Evolutionary conservation across 2,797 vertebrate species (phyloP), one percentile per base, ranked within the genome.

Genomic region (Sebastes taczanowskii): DNA sequence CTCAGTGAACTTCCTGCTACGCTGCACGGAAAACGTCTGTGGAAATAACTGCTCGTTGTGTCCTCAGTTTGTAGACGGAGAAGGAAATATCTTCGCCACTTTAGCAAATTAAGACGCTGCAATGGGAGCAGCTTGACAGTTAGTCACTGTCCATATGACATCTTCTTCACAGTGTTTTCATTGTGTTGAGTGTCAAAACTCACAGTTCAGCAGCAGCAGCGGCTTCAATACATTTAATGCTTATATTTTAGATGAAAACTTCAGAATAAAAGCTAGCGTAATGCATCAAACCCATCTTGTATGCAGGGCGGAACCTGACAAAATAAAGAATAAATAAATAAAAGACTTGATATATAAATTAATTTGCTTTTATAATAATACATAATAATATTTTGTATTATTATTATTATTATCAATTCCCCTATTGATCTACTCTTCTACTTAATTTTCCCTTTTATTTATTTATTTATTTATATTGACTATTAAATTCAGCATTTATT

Each of bases 81-180:
- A 46, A 22, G 77, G 78, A 70, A 72, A 66, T 20, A 25, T 85
- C 64, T 76, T 0, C 4, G 22, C 29, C 25, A 61, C 64, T n/a
- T 22, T 20, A 16, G 56, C 32, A 67, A 64, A 67, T 65, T 3
- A 81, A 53, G 55, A 79, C 18, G 4, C 32, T 63, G 74, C 1
- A 70, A 75, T 29, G n/a, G 42, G 38, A 77, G 77, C 77, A 71
- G 84, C 68, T 76, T 71, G 69, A 77, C 76, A 64, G 76, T 74
- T 32, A 58, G 63, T 82, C 84, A 59, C 70, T 61, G 82, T 86
- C 79, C 74, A 35, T 14, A 22, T 69, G 78, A 77, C 75, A 22
- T 73, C 72, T 9, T 16, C 11, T 34, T 68, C 61, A 63, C 58
- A 30, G 27, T 73, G 77, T 42, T 69, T 73, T 78, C 27, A 70